Base-by-base conservation (phyloP, 2,113 vertebrate genomes). In the Thymallus thymallus region DNA sequence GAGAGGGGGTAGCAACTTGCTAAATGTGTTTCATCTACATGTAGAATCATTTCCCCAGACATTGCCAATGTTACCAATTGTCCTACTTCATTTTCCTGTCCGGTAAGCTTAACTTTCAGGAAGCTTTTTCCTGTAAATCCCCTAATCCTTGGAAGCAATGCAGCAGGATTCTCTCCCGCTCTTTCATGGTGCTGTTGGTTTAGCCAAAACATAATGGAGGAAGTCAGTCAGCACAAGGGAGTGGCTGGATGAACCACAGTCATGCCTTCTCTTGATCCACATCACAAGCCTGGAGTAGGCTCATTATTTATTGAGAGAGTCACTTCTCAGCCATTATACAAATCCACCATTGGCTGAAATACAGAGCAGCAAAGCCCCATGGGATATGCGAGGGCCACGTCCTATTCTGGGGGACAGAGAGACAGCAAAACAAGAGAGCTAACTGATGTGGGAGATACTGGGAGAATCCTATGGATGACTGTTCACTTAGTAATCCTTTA, bases 31-130 rank as follows among this genome's bases (percentile, higher is more conserved):
- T 55, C 0, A 4, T 14, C 14, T 20, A 55, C 3, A 16, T 55
- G 51, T 55, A 16, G 51, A 55, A 5, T 55, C 23, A 64, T 64
- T 64, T 29, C 23, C 24, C 1, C 14, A 75, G 82, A 88, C 77
- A 85, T 64, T 80, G 71, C 55, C 77, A 86, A 88, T 90, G 78
- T 75, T 76, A 76, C 78, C 90, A 88, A 88, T 86, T 87, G 82
- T 87, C 86, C 79, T 83, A 80, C 88, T 88, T 87, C 74, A 89
- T 89, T 90, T 89, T 72, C 72, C 82, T 82, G 73, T 84, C 84
- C 74, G 75, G 76, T 64, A 75, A 88, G 90, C 79, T 90, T 91
- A 90, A 90, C 85, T 87, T 89, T 71, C 69, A 75, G 63, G 74
- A 86, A 80, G 85, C 76, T 80, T 84, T 29, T 74, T 13, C 60